These are phyloP conservation scores for Dicyrtoma fusca DNA, from an alignment of 2,888 invertebrate species.

Conservation along the genomic window DNA sequence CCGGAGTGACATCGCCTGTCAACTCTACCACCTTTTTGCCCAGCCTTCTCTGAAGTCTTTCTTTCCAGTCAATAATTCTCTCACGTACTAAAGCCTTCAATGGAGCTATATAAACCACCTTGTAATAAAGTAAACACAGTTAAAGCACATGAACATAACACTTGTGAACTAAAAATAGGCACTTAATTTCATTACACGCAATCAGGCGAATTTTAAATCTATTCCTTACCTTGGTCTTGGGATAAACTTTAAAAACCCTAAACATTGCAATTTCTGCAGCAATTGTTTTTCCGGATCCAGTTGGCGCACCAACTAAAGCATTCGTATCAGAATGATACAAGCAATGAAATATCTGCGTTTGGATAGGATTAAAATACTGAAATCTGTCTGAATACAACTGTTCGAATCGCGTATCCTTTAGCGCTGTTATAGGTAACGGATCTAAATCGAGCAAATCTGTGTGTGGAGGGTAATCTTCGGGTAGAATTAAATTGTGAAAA, in stretches of 20 bases:
- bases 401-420: conserved; percentile 77
- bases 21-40: conserved; percentile 89
- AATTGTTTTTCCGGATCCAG: conserved; percentile 97
- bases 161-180: no score
- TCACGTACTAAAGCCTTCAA: conserved; percentile 97
- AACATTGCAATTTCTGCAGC: conserved; percentile 98
- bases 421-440: conserved; percentile 82
- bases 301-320: conserved; percentile 83
- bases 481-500: conserved; percentile 86
- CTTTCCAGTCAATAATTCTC: conserved; percentile 92
- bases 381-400: conserved; percentile 77
- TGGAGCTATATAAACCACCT: conserved; percentile 97
- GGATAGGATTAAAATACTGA: conserved; percentile 96
- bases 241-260: conserved; percentile 79
- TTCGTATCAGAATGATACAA: conserved; percentile 94
- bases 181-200: no score
- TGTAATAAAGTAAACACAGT: conserved; percentile 50
- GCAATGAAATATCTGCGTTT: conserved; percentile 96
- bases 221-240: conserved; percentile 71
- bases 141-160: background rate
- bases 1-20: conserved; percentile 91
- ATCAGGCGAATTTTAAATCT: background rate
- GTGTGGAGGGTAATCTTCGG: conserved; percentile 88
- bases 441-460: conserved; percentile 89
- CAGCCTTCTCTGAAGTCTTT: conserved; percentile 72